Evolutionary conservation across 2,113 vertebrate species (phyloP), one percentile per base, ranked within the genome.

Genomic region (Pipa parva): DNA sequence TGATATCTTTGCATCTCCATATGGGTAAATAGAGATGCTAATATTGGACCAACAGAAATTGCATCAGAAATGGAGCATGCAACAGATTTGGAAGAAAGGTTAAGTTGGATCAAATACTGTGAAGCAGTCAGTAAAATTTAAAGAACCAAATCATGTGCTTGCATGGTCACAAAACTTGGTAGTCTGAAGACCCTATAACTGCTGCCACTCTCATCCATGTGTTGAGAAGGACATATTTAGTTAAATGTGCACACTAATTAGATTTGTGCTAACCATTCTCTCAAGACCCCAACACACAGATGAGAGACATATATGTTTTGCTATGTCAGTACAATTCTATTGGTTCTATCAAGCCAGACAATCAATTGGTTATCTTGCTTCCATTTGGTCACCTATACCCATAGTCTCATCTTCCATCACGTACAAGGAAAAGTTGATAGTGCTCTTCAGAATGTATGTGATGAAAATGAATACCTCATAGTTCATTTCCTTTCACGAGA

Each of bases 401-500:
- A 52, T 27, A 11, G 31, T 22, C 33, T 22, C 22, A 37, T 5
- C 28, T 46, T 33, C 20, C 20, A 21, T 22, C 29, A 54, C 24
- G 24, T 29, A 4, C 17, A 10, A 18, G 17, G 18, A 37, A 52
- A 25, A 61, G 31, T 33, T 61, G 48, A 24, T 18, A n/a, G 48
- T 31, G 54, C 29, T 58, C 46, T 33, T 33, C 45, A 27, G 28
- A 60, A n/a, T 52, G 25, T 29, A 29, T 31, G 33, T 21, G 12
- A 29, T 52, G 48, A 37, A 51, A 69, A 69, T 20, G 36, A 45
- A 17, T 61, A 36, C 58, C 56, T 61, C 33, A 20, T 29, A 60
- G 48, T 69, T 54, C 58, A 61, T 61, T 61, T 69, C 55, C 58
- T 69, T 69, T 69, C 57, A 45, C 28, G 39, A 45, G 58, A 69